phyloP scores from a whole-genome alignment of 2,113 vertebrate genomes.

The Malurus elegans region DNA sequence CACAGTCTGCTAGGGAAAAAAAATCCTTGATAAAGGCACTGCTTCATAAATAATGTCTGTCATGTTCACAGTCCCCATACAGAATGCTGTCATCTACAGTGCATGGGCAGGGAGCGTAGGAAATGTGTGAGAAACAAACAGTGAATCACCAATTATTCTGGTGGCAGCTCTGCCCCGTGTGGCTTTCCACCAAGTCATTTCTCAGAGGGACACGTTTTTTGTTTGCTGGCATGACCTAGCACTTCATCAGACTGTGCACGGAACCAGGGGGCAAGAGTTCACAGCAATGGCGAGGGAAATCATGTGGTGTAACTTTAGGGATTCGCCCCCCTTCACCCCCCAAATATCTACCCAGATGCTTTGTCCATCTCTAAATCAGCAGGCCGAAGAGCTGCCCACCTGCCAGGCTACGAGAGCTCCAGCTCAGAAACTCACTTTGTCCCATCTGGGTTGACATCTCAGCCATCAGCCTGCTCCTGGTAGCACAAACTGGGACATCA shows the following conservation, averaged over 20 bases:
- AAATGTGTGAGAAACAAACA: conserved; percentile 52
- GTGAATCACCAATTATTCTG: conserved; percentile 29
- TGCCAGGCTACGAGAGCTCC: accelerated
- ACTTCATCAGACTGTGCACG: neutral
- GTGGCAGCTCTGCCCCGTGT: neutral
- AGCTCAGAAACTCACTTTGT: accelerated
- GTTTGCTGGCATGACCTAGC: neutral
- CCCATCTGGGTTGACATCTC: neutral
- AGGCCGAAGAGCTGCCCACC: neutral
- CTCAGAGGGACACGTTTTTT: conserved; percentile 39
- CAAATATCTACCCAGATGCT: neutral
- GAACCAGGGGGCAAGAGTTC: neutral
- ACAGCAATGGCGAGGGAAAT: neutral
- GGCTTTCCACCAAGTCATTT: conserved; percentile 32
- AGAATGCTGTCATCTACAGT: neutral
- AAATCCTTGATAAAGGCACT: conserved; percentile 5
- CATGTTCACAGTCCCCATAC: conserved; percentile 1
- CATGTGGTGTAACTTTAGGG: neutral
- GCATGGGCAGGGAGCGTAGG: neutral
- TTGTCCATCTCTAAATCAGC: neutral
- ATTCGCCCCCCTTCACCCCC: neutral
- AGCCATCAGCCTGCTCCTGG: neutral
- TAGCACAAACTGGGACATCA: accelerated
- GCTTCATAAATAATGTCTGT: conserved; percentile 55
- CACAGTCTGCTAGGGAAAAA: neutral